phyloP scores from a whole-genome alignment of 2,113 vertebrate species.

The Centrocercus urophasianus region DNA sequence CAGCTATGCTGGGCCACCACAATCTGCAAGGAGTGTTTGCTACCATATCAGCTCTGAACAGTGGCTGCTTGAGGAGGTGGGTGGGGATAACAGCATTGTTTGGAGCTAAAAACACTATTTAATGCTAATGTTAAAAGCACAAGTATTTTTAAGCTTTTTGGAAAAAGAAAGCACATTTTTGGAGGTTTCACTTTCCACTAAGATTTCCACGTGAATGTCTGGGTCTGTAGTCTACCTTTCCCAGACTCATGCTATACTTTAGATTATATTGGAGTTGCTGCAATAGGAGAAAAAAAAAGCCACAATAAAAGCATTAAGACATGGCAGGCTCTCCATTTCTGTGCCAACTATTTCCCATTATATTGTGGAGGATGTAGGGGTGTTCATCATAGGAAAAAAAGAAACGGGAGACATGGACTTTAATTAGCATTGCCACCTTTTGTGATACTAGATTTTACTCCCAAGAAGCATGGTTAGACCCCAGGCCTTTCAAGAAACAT shows the following conservation, averaged over 20 bases:
- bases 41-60: rapidly evolving
- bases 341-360: neutral
- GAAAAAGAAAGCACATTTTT: neutral
- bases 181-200: neutral
- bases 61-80: neutral
- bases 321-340: neutral
- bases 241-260: neutral
- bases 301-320: neutral
- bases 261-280: neutral
- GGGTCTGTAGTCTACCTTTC: neutral
- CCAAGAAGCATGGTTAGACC: neutral
- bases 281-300: neutral
- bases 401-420: neutral
- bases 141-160: neutral
- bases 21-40: neutral
- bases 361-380: rapidly evolving
- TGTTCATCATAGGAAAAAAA: neutral
- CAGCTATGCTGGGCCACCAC: rapidly evolving
- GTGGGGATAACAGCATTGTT: neutral
- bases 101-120: rapidly evolving
- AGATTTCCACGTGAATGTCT: neutral
- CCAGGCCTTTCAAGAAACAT: neutral
- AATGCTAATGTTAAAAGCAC: neutral
- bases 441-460: neutral
- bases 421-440: neutral